phyloP scores from a whole-genome alignment of 2,888 invertebrate species.

The Ctenicera cuprea region DNA sequence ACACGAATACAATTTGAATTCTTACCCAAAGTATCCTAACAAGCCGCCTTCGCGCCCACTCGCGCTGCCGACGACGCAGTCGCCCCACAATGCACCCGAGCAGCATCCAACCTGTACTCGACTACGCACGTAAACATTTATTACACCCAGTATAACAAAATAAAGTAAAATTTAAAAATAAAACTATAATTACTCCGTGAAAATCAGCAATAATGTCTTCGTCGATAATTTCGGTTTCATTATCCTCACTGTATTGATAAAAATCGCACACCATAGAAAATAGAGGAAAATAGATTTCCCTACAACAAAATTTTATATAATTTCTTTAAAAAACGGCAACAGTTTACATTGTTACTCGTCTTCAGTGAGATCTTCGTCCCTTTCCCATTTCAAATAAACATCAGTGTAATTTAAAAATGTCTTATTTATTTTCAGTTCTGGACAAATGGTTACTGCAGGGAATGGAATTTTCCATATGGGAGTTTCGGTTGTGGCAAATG shows the following conservation, averaged over 20 bases:
- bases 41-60: too few species aligned
- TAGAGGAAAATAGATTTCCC: slow-evolving; percentile 27
- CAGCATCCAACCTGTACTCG: too few species aligned
- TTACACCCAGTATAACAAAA: too few species aligned
- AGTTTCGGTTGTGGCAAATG: slow-evolving; percentile 84
- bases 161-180: too few species aligned
- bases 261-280: slow-evolving; percentile 36
- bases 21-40: too few species aligned
- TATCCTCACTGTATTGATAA: slow-evolving; percentile 13
- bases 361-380: not conserved
- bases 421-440: slow-evolving; percentile 78
- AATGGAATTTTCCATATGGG: slow-evolving; percentile 79
- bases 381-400: not conserved
- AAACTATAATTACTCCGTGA: not conserved
- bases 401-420: slow-evolving; percentile 76
- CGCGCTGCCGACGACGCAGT: too few species aligned
- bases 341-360: slow-evolving; percentile 6
- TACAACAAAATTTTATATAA: slow-evolving; percentile 12
- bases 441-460: slow-evolving; percentile 71
- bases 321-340: not conserved
- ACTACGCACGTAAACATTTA: too few species aligned
- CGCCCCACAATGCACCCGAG: too few species aligned
- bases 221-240: not conserved
- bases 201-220: not conserved
- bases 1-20: too few species aligned